phyloP scores from a whole-genome alignment of 2,113 vertebrate species.

The Fulmarus glacialis region DNA sequence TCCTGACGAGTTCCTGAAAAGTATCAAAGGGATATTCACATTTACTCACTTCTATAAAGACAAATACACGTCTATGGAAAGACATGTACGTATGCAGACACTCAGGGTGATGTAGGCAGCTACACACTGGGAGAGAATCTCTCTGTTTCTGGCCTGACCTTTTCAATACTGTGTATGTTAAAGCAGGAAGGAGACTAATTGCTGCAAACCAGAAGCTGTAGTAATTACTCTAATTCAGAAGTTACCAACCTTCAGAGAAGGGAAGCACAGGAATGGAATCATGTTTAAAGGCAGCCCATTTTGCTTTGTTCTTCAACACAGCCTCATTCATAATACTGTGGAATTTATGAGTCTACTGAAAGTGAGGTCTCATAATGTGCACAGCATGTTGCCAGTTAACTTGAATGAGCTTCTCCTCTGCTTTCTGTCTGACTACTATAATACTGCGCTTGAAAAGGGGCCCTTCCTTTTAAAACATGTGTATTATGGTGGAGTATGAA shows the following conservation, averaged over 20 bases:
- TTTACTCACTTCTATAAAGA: background rate
- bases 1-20: background rate
- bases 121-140: background rate
- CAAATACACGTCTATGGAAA: background rate
- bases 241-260: slow-evolving; percentile 48
- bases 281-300: slow-evolving; percentile 22
- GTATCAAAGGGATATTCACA: background rate
- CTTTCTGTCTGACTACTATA: slow-evolving; percentile 26
- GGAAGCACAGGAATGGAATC: slow-evolving; percentile 7
- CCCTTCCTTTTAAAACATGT: slow-evolving; percentile 1
- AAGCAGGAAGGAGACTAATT: slow-evolving; percentile 55
- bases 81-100: background rate
- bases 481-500: background rate
- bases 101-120: background rate
- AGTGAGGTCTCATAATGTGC: slow-evolving; percentile 45
- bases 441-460: slow-evolving; percentile 16
- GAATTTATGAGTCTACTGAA: slow-evolving; percentile 48
- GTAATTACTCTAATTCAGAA: slow-evolving; percentile 56
- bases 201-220: slow-evolving; percentile 36
- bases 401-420: slow-evolving; percentile 60
- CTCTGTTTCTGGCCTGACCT: background rate
- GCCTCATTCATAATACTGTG: background rate
- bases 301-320: slow-evolving; percentile 65
- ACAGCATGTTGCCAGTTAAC: slow-evolving; percentile 49
- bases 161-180: background rate